Evolutionary conservation across 2,113 vertebrate species (phyloP).

Genomic region (Aptenodytes patagonicus): DNA sequence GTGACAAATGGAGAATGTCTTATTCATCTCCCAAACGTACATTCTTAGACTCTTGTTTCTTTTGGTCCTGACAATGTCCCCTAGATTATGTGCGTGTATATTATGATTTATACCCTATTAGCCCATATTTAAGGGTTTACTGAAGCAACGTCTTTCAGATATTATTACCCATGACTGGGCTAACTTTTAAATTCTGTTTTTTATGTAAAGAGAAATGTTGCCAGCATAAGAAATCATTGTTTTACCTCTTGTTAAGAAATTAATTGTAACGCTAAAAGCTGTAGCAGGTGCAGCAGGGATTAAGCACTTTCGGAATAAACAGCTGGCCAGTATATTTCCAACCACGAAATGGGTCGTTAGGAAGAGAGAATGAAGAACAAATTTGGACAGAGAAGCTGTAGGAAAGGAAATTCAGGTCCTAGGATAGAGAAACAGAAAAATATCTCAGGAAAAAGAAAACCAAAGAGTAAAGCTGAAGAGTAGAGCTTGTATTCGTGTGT

Average conservation of each 20-base stretch:
- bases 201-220: not conserved
- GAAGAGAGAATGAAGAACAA: not conserved
- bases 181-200: not conserved
- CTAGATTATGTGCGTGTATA: conserved; percentile 31
- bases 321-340: not conserved
- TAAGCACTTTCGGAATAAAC: conserved; percentile 29
- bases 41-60: conserved; percentile 45
- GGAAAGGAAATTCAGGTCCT: not conserved
- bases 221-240: not conserved
- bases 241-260: not conserved
- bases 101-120: conserved; percentile 24
- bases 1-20: conserved; percentile 27
- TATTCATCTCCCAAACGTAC: conserved; percentile 46
- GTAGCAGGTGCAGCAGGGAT: conserved; percentile 19
- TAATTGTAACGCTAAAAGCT: conserved; percentile 7
- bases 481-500: not conserved
- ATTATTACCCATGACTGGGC: not conserved
- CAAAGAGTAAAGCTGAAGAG: not conserved
- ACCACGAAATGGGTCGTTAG: not conserved
- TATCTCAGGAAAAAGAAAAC: not conserved
- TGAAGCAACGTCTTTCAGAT: not conserved
- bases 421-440: not conserved
- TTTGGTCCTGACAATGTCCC: not conserved
- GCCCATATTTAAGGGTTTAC: not conserved
- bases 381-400: not conserved